Percentiles rank a stretch among this genome's conserved stretches.
Conservation (phyloP, 92 coral and sea anemone species). For the Paramuricea clavata region DNA sequence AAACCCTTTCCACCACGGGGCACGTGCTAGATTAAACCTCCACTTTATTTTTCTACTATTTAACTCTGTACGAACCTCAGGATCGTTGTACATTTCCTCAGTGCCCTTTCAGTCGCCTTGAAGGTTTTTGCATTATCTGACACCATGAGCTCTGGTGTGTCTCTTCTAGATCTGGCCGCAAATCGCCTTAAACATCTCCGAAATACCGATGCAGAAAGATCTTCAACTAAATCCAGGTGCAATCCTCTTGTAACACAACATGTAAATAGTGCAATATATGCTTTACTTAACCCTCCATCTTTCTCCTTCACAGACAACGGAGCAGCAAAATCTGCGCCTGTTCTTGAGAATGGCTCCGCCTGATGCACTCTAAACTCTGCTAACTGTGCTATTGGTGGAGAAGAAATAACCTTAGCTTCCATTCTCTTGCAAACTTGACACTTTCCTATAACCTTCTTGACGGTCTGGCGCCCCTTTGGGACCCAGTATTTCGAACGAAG, state of each 20-base stretch:
- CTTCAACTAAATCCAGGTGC: background rate
- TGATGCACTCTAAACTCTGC: background rate
- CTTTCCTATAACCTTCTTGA: slow-evolving; percentile 17
- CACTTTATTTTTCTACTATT: no score
- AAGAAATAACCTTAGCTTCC: background rate
- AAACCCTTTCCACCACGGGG: no score
- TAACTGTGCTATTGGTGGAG: background rate
- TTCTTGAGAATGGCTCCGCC: background rate
- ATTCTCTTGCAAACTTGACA: background rate
- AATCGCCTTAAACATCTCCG: no score
- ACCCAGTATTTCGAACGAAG: slow-evolving; percentile 30
- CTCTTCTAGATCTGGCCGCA: no score
- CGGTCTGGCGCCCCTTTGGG: slow-evolving; percentile 24
- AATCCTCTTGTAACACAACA: background rate
- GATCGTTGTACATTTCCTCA: no score
- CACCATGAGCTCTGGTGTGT: no score
- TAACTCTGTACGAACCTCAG: no score
- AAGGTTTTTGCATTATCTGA: no score
- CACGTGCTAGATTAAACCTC: no score
- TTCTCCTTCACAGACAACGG: no score
- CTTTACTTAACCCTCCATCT: background rate
- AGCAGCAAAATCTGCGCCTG: background rate
- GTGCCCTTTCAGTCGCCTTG: no score
- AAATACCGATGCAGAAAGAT: no score
- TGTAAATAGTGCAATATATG: background rate